Evolutionary conservation across 1,140 invertebrate species (phyloP), one percentile per base, ranked within the genome.

Genomic region (Drosophila ironensis): DNA sequence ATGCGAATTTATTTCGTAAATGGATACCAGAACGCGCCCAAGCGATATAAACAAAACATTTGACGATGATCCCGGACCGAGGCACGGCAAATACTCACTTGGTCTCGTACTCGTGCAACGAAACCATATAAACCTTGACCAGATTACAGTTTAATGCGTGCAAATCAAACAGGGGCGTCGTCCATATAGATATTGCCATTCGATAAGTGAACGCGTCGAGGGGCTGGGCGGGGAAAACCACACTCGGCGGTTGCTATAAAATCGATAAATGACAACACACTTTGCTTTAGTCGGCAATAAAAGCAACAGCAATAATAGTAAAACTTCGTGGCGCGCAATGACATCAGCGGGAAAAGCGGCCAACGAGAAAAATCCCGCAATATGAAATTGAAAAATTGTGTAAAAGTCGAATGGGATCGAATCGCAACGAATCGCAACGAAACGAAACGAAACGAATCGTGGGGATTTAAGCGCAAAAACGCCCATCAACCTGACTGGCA

Each of bases 221-320:
- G 27, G 27, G 46, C 33, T 33, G 42, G 27, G 51, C 30, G 19
- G 19, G 24, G 3, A 4, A 0, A 24, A 22, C 4, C 28, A n/a
- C 9, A 8, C n/a, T 1, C 30, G 7, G 77, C 44, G 72, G 54
- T 46, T 27, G 48, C 78, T 77, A 77, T 72, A 84, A 82, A 82
- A 82, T 82, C 77, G 78, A 82, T 82, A 82, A 60, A 84, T 84
- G 72, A 84, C 77, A 84, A 70, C 78, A 84, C 61, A 82, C 71
- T 80, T 76, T 80, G 59, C 59, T 80, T 74, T 71, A 56, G 64
- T 41, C 57, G 57, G 48, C 78, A 64, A 82, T 81, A 82, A 81
- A 81, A 72, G 51, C 56, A 54, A 59, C 20, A 48, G 52, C 77
- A 69, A 82, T 81, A 82, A 81, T 77, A 82, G 61, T 81, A 82